Evolutionary conservation across 2,888 invertebrate species (phyloP), one percentile per base, ranked within the genome.

Genomic region (Ophioninae sp.): DNA sequence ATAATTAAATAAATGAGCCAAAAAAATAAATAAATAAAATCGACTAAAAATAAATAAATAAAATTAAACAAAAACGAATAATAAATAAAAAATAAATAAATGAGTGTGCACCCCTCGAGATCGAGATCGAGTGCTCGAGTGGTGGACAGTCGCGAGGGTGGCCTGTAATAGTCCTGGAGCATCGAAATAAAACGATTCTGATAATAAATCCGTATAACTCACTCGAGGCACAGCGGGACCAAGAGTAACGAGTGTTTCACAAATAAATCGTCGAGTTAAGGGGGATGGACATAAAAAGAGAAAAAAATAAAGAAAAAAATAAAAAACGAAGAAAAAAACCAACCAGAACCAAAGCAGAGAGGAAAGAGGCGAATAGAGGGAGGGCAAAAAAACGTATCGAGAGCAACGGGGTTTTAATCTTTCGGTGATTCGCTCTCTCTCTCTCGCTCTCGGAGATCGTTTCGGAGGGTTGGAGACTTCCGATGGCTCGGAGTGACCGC

Each of bases 381-480:
- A 69, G 10, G 68, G 73, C 61, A 72, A 41, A 39, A 63, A 82
- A 69, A 77, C 23, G 59, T 75, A 75, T 75, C 77, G 61, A 23
- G 71, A 80, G 74, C 79, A 85, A 76, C 68, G 74, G 82, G 76
- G 74, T 78, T 83, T 82, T 81, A 80, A 83, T 83, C 83, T 81
- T 81, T 37, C 80, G 63, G 74, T 30, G 72, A 81, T 30, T 30
- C 30, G 1, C 30, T 30, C 30, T 30, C 30, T 30, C 30, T 30
- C 30, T 30, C 37, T 71, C 78, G 71, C 75, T 82, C 64, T 30
- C 37, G 65, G 64, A 64, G 64, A 58, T 59, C 51, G 17, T 17
- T 73, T 68, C 41, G 22, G 69, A 69, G 81, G 37, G 81, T 68
- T 30, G 69, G 13, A 61, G 83, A 76, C 56, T 73, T 77, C 64